Percentiles rank a stretch among this genome's conserved stretches.
phyloP scores from a whole-genome alignment of 2,113 vertebrate species.

The Trochalopteron elliotii region DNA sequence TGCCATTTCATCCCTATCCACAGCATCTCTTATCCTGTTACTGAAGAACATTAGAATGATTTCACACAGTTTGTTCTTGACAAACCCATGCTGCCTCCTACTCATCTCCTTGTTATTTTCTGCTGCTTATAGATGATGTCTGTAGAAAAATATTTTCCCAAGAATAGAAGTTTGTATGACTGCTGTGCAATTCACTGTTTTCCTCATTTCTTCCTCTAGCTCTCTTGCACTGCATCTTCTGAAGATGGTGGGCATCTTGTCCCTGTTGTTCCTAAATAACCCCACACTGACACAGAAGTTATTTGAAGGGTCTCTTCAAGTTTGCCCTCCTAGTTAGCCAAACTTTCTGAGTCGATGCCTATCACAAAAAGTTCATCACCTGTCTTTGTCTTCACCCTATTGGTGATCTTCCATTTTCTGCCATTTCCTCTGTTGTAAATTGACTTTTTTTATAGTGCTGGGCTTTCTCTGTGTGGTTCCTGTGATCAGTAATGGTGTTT shows the following conservation, averaged over 20 bases:
- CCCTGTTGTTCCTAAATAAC: not conserved
- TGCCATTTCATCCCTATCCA: constrained; percentile 10
- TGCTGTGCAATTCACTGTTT: not conserved
- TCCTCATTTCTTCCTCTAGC: not conserved
- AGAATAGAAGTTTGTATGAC: not conserved
- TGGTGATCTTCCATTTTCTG: not conserved
- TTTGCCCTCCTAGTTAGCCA: not conserved
- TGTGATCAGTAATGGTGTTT: not conserved
- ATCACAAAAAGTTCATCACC: not conserved
- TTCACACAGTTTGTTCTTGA: constrained; percentile 7
- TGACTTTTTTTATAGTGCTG: not conserved
- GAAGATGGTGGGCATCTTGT: not conserved
- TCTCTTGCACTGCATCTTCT: not conserved
- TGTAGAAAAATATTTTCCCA: not conserved
- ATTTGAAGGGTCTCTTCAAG: not conserved
- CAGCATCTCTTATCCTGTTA: constrained; percentile 20
- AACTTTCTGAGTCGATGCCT: not conserved
- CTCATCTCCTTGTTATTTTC: not conserved
- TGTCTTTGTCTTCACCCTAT: not conserved
- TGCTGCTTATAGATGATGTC: not conserved
- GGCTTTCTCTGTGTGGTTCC: not conserved
- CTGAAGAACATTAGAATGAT: not conserved
- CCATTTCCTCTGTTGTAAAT: not conserved
- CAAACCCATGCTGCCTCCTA: not conserved
- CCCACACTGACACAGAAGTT: not conserved